Evolutionary conservation across 2,888 invertebrate species (phyloP), one percentile per base, ranked within the genome.

Genomic region (Eristalinus sepulchralis): DNA sequence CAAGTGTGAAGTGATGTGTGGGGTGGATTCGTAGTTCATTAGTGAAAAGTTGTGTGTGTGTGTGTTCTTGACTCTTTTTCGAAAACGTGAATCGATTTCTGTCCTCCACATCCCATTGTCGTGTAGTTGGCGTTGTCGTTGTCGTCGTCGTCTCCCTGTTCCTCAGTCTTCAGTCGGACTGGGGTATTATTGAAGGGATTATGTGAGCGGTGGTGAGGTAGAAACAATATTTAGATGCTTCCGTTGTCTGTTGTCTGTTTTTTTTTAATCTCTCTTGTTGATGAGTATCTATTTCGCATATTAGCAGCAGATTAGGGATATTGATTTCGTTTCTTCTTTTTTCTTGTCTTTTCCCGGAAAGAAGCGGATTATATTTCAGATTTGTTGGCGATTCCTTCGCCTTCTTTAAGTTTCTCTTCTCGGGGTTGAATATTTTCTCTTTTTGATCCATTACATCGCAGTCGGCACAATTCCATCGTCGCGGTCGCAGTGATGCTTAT

Each of bases 41-140:
- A 33, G 63, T 53, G 60, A 57, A 57, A 71, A 33, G 5, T 8
- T n/a, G 1, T 68, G 60, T 64, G 62, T n/a, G 1, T 68, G 60
- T 64, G 62, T 82, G 86, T 75, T 86, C 86, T 86, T 86, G 86
- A 83, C 86, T 83, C 83, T 86, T 86, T 79, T n/a, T n/a, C n/a
- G n/a, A n/a, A n/a, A 83, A 86, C 39, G 67, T 67, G 57, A 83
- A 86, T 86, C 78, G 86, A 86, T 86, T 79, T 83, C 53, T 68
- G 34, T 34, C 39, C 39, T 79, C 33, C 20, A 8, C 10, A n/a
- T 36, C 66, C 57, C 60, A 66, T 68, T 68, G 55, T 24, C 36
- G 63, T 68, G 55, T 24, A 27, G 63, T 73, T 27, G 27, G 8
- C 17, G 1, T 47, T 17, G 17, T 2, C 9, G 0, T 17, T 8